Base-by-base conservation (phyloP, 2,797 vertebrate species). In the Smutsia gigantea region DNA sequence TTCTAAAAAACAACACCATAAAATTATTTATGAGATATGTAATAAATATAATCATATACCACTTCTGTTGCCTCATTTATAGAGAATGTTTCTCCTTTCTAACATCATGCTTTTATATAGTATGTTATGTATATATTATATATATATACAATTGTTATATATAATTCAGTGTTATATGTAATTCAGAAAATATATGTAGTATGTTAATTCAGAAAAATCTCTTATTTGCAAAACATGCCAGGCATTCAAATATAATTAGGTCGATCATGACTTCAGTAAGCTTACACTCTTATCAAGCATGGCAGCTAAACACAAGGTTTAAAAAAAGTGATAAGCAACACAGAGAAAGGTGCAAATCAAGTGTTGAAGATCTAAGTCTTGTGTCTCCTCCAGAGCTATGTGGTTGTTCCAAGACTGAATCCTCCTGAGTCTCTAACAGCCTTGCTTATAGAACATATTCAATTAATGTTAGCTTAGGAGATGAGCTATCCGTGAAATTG, bases 11-110 rank as follows among this genome's bases (percentile, higher is more conserved):
- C 39, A 92, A 71, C 9, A 92, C 29, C 34, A 89, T 94, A 57
- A 87, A 83, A 90, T 86, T 81, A 69, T 51, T 96, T 4, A 63
- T 77, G 82, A 19, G 5, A 55, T 49, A 51, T 49, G 53, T 14
- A 68, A 86, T 66, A 66, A 79, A 79, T 87, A 63, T 79, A 79
- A 46, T 25, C 18, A 59, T 53, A 31, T 71, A 23, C 17, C 21
- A 49, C n/a, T 77, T 92, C 27, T 82, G 18, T 79, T 92, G 29
- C 17, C 34, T 94, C 49, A 46, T 37, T 84, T 85, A 12, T 14
- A 86, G 19, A 94, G 2, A 66, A 31, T 92, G 9, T 87, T n/a
- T 92, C 29, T 86, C 74, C 23, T 92, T 96, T 42, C 27, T 85
- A 72, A 90, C 39, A 79, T n/a, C 15, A 11, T 72, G 17, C 31